Evolutionary conservation across 2,888 invertebrate species (phyloP).

Genomic region (Poecilus cupreus): DNA sequence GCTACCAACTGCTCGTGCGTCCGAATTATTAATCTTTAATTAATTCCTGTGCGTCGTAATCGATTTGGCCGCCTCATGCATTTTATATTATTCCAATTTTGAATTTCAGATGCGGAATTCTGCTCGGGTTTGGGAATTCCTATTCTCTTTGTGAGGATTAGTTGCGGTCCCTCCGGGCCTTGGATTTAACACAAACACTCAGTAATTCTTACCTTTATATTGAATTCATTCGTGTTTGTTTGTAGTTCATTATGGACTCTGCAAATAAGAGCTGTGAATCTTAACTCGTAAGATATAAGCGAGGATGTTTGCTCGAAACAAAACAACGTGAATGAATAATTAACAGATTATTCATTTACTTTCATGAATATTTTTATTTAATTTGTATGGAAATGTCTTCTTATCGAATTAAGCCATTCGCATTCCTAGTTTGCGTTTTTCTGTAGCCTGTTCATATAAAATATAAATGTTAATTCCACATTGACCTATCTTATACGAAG

Average conservation of each 20-base stretch:
- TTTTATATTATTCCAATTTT: slow-evolving; percentile 51
- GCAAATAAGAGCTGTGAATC: slow-evolving; percentile 19
- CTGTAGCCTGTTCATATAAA: too few species aligned
- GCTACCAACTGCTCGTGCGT: neutral
- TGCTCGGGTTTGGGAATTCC: slow-evolving; percentile 20
- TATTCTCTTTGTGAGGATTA: slow-evolving; percentile 51
- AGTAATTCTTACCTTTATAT: slow-evolving; percentile 40
- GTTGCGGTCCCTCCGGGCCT: slow-evolving; percentile 20
- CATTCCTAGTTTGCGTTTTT: neutral
- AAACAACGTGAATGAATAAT: slow-evolving; percentile 15
- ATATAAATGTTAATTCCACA: too few species aligned
- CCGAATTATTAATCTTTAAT: slow-evolving; percentile 53
- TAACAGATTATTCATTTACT: neutral
- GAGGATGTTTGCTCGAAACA: neutral
- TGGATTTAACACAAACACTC: slow-evolving; percentile 45
- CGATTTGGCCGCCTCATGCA: slow-evolving; percentile 46
- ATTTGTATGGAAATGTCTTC: slow-evolving; percentile 24
- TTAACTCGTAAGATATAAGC: neutral
- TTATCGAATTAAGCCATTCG: neutral
- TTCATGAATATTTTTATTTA: slow-evolving; percentile 18
- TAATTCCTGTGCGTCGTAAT: slow-evolving; percentile 44
- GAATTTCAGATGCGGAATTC: slow-evolving; percentile 48
- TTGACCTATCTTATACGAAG: too few species aligned
- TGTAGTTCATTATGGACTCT: slow-evolving; percentile 46
- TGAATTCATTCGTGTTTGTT: slow-evolving; percentile 37